Evolutionary conservation across 2,888 invertebrate genomes (phyloP), one percentile per base, ranked within the genome.

Genomic region (Ophioninae sp.): DNA sequence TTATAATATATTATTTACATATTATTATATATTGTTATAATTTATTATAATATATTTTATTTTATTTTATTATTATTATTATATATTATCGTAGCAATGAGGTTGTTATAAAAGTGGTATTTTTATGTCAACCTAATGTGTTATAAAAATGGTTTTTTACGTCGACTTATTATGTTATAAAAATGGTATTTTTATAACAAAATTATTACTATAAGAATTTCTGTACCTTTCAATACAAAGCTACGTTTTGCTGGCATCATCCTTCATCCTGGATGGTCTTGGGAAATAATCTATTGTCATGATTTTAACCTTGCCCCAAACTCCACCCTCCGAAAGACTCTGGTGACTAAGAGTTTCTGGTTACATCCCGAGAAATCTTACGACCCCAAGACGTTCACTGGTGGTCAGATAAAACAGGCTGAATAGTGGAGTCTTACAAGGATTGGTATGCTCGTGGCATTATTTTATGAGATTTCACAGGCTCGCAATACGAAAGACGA

Each of bases 401-500:
- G 69, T 65, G 86, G 87, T 84, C 86, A 84, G 84, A 86, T 88
- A 89, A 89, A 88, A 85, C 79, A 85, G 79, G 61, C 67, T 78
- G 87, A 88, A 88, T 88, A 85, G 86, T 74, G 51, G 61, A 77
- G 61, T 44, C 56, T 51, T 63, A 10, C 17, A 63, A 63, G 23
- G 22, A 41, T 30, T 58, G n/a, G 63, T 13, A 61, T 76, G 58
- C 51, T 63, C 23, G 75, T 61, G 75, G 75, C 44, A 71, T 56
- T 64, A 72, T 68, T 72, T 41, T 51, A 76, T 63, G 77, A 73
- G 63, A 59, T 64, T 20, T 37, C 6, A 6, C 85, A 85, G 85
- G 87, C 85, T 87, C 73, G 87, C 89, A 89, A 89, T 90, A 87
- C 85, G 73, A 84, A 73, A 78, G 85, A 82, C 79, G 63, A 56